Evolutionary conservation across 2,797 vertebrate species (phyloP), one percentile per base, ranked within the genome.

Genomic region (Phataginus tricuspis): DNA sequence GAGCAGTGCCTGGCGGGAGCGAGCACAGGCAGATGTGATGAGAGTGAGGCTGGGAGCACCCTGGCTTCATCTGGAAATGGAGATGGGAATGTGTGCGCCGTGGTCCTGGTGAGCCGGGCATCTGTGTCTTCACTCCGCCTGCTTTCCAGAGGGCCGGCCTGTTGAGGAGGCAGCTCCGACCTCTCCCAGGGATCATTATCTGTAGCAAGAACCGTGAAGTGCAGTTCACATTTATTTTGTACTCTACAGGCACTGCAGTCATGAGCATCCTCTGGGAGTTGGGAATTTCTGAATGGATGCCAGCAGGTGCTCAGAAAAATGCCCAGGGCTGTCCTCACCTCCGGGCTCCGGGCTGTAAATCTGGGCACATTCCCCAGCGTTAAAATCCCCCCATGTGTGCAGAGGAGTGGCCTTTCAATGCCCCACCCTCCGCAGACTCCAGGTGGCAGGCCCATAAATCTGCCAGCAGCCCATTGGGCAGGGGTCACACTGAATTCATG

Each of bases 361-460:
- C 42, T 66, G 74, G 31, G 23, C 57, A 39, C 9, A 1, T 51
- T 39, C 21, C 31, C 8, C 0, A 2, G 5, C 5, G 13, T 6
- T 69, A 61, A 68, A 37, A 53, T 69, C 51, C 25, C 31, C 34
- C 10, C 7, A 1, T 15, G 14, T 42, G 45, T 53, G 19, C 14
- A 14, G 21, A 13, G 13, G 2, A 18, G 6, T 19, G 49, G 23
- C 23, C 61, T 31, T 25, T 4, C 39, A 39, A 18, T 77, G 14
- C 34, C 13, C 21, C 10, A 10, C 10, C 4, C 0, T 13, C 14
- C 7, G 31, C 8, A 3, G 59, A 1, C 23, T 68, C 31, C 37
- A 8, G 31, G 51, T 5, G 6, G 8, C 10, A 27, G 5, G 18
- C 10, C 23, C 23, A 7, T 4, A 21, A 31, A 25, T 34, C 31